Percentiles rank a stretch among this genome's conserved stretches.
Evolutionary conservation across 2,888 invertebrate genomes (phyloP).

Genomic region (Troilus luridus): DNA sequence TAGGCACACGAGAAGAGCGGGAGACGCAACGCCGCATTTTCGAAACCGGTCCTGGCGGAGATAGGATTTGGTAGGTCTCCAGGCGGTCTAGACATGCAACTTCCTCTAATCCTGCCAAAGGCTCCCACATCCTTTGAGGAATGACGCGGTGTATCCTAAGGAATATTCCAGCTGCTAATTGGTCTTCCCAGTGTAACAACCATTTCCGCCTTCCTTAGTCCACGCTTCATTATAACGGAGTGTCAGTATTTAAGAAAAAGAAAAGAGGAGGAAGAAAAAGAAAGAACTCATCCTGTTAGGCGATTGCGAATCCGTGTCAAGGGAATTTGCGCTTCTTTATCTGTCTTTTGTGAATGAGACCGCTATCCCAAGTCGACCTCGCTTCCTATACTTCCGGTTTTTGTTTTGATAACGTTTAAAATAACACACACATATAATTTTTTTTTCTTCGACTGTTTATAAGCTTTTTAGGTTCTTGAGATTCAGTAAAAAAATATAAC

Average conservation of each 20-base stretch:
- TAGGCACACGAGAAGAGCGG: neutral
- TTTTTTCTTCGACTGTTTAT: too few relatives aligned
- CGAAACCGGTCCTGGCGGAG: neutral
- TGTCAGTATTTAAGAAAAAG: neutral
- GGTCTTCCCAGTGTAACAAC: neutral
- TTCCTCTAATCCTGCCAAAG: neutral
- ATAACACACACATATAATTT: neutral
- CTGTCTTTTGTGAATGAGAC: neutral
- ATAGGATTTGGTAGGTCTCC: neutral
- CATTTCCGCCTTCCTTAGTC: neutral
- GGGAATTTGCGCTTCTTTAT: constrained; percentile 7
- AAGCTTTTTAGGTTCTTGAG: too few relatives aligned
- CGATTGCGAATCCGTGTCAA: neutral
- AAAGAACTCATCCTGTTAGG: neutral
- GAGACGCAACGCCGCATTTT: neutral
- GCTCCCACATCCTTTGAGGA: neutral
- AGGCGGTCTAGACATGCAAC: neutral
- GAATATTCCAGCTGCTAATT: neutral
- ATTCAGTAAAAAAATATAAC: too few relatives aligned
- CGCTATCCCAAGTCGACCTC: neutral
- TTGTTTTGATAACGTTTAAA: neutral
- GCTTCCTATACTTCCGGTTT: neutral
- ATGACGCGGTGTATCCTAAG: neutral
- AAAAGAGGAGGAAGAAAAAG: neutral
- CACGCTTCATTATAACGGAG: constrained; percentile 10